Percentiles rank a stretch among this genome's conserved stretches.
phyloP scores from a whole-genome alignment of 2,797 vertebrate genomes.

The Vireo griseus region DNA sequence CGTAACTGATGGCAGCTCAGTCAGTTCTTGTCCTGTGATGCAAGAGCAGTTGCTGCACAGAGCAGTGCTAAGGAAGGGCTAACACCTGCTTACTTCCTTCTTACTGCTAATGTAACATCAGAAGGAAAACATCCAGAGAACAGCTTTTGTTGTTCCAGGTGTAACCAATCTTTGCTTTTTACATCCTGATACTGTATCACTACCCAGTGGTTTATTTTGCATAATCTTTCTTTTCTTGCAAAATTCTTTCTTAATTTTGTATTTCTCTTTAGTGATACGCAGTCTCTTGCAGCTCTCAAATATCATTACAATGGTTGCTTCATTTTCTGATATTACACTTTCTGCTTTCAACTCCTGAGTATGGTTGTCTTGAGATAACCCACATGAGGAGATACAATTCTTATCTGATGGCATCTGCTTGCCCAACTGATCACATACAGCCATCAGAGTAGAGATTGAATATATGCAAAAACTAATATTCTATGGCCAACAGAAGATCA shows the following conservation, averaged over 20 bases:
- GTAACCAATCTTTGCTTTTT: neutral
- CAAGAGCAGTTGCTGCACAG: neutral
- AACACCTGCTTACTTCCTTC: neutral
- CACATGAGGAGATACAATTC: accelerated
- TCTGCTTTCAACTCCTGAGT: neutral
- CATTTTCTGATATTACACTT: neutral
- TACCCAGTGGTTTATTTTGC: neutral
- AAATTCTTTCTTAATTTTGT: neutral
- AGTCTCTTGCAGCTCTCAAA: neutral
- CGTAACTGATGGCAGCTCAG: neutral
- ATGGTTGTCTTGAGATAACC: neutral
- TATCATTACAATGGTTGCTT: neutral
- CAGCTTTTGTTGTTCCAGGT: neutral
- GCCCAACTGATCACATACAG: neutral
- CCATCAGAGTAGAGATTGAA: neutral
- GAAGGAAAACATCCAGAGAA: neutral
- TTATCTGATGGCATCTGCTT: neutral
- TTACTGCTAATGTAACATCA: neutral
- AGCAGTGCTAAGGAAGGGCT: neutral
- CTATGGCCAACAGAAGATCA: neutral
- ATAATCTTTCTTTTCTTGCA: neutral
- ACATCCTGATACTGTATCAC: neutral
- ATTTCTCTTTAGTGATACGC: neutral
- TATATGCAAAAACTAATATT: neutral
- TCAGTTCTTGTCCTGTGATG: neutral